Base-by-base conservation (phyloP, 2,113 vertebrate species). In the Abramis brama region DNA sequence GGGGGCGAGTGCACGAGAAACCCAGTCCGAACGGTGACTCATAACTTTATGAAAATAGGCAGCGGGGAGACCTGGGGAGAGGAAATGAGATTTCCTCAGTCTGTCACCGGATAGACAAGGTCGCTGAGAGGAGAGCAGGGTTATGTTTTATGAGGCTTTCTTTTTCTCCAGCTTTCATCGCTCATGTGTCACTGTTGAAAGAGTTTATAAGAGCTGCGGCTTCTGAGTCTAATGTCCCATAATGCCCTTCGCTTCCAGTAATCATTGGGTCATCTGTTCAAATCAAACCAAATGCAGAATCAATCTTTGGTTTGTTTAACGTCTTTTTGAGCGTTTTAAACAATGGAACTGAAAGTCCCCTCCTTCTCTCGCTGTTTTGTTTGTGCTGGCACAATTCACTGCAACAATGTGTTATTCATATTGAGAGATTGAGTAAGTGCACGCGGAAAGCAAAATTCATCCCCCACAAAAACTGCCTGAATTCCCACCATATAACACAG, bases 401-500 rank as follows among this genome's bases (percentile, higher is more conserved):
- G 87, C 90, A 57, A 85, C 80, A 33, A 82, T 60, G 59, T 76
- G 91, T 93, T 93, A 88, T 84, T 91, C 90, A 89, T 90, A 90
- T 91, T 88, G 74, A 89, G 86, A 70, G 90, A 93, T 89, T 89
- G 83, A 93, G 92, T 90, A 88, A 88, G 90, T 91, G 88, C 89
- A 89, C 85, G 86, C 79, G 88, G 87, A 91, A 91, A 91, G 80
- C 66, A 79, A 71, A 76, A 89, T 89, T 90, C 81, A 89, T 87
- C 82, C 68, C 87, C 88, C 86, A 83, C 80, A 86, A 85, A 87
- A 91, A 90, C 3, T 47, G 84, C 89, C 89, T 90, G 88, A 86
- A 74, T 88, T 50, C 52, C 84, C 81, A 87, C 47, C 5, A 88
- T 86, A 88, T 77, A 82, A 85, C 82, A 82, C 79, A 59, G 57